Conservation (phyloP, 2,888 invertebrate genomes). For the Lycaena phlaeas region DNA sequence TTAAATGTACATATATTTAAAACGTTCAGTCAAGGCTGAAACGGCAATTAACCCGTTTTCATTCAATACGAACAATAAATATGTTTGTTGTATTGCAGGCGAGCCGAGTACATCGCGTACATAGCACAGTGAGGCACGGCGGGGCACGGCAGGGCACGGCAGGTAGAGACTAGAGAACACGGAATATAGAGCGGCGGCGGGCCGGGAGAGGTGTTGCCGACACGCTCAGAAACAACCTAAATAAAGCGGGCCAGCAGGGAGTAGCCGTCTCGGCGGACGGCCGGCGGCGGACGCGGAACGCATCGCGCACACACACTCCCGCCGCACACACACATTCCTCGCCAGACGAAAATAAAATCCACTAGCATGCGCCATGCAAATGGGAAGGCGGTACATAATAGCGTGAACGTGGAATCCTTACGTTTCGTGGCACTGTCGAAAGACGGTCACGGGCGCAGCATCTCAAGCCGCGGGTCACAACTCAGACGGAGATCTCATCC, state of each 20-base stretch:
- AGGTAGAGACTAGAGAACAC: constrained; percentile 22
- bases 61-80: constrained; percentile 9
- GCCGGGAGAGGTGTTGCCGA: constrained; percentile 31
- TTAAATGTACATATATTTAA: constrained; percentile 4
- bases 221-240: constrained; percentile 60
- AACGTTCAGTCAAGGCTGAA: constrained; percentile 9
- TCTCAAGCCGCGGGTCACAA: constrained; percentile 60
- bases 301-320: constrained; percentile 24
- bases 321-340: constrained; percentile 48
- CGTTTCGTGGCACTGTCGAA: constrained; percentile 69
- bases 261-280: constrained; percentile 55
- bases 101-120: no score
- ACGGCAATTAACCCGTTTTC: constrained; percentile 8
- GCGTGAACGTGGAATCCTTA: constrained; percentile 64
- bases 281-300: constrained; percentile 36
- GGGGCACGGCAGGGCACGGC: constrained; percentile 19
- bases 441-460: constrained; percentile 70
- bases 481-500: constrained; percentile 56
- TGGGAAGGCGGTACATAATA: constrained; percentile 56
- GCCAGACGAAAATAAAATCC: constrained; percentile 71
- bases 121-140: constrained; percentile 8
- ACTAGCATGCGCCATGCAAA: constrained; percentile 71
- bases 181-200: constrained; percentile 23
- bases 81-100: constrained; percentile 2
- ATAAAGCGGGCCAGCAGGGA: constrained; percentile 63